phyloP scores from a whole-genome alignment of 1,140 invertebrate genomes.

The Battus philenor region DNA sequence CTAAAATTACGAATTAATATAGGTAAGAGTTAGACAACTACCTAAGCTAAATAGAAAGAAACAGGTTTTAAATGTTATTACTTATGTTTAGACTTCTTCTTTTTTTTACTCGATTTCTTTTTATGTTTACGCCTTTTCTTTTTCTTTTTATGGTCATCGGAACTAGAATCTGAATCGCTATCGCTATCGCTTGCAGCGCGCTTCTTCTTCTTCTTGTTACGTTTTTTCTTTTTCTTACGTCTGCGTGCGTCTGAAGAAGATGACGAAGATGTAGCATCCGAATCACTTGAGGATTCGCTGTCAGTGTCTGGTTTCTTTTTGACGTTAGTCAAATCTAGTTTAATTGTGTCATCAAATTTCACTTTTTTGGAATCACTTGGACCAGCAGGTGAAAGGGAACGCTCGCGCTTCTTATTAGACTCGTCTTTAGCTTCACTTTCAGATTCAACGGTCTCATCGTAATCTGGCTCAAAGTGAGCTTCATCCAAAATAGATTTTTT shows the following conservation, averaged over 20 bases:
- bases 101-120: slow-evolving; percentile 73
- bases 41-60: slow-evolving; percentile 15
- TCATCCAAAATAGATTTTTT: slow-evolving; percentile 83
- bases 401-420: slow-evolving; percentile 48
- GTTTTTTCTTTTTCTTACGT: slow-evolving; percentile 69
- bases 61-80: slow-evolving; percentile 22
- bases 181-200: slow-evolving; percentile 65
- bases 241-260: slow-evolving; percentile 64
- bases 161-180: slow-evolving; percentile 68
- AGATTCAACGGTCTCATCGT: slow-evolving; percentile 77
- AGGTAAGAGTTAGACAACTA: slow-evolving; percentile 27
- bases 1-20: slow-evolving; percentile 6
- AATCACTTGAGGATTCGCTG: slow-evolving; percentile 60
- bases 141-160: slow-evolving; percentile 73
- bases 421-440: slow-evolving; percentile 66
- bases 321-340: slow-evolving; percentile 65
- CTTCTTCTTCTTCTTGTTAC: slow-evolving; percentile 67
- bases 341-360: slow-evolving; percentile 63
- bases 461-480: slow-evolving; percentile 84
- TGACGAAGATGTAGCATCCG: slow-evolving; percentile 58
- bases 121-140: slow-evolving; percentile 74
- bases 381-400: slow-evolving; percentile 37
- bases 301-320: slow-evolving; percentile 70
- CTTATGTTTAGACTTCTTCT: slow-evolving; percentile 75
- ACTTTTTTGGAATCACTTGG: slow-evolving; percentile 48